Evolutionary conservation across 1,140 invertebrate genomes (phyloP).

Genomic region (Drosophila kurseongensis): DNA sequence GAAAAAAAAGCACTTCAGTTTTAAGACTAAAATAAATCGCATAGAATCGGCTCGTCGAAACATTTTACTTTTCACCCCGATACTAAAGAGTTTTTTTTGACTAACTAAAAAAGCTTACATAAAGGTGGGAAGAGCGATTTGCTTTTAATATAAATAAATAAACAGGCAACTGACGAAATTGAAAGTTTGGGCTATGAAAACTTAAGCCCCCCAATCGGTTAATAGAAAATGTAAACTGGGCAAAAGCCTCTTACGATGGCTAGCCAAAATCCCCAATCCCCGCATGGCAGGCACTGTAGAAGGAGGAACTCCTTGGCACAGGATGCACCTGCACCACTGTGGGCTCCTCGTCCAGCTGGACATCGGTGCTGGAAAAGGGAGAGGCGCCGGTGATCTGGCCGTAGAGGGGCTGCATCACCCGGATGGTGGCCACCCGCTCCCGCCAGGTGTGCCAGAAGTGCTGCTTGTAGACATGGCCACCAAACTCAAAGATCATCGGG

Average conservation of each 20-base stretch:
- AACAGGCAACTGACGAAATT: slow-evolving; percentile 14
- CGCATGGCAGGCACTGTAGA: slow-evolving; percentile 32
- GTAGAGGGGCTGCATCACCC: slow-evolving; percentile 27
- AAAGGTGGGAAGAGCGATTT: slow-evolving; percentile 8
- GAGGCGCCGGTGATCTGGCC: slow-evolving; percentile 59
- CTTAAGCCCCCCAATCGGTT: not conserved
- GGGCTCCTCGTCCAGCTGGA: slow-evolving; percentile 59
- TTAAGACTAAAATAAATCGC: no score
- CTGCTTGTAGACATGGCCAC: slow-evolving; percentile 65
- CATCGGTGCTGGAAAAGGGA: slow-evolving; percentile 76
- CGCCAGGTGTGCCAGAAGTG: slow-evolving; percentile 81
- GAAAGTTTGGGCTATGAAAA: not conserved
- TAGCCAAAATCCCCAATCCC: not conserved
- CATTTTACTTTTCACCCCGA: not conserved
- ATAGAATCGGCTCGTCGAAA: not conserved
- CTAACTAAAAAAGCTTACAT: slow-evolving; percentile 7
- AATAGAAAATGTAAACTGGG: slow-evolving; percentile 1
- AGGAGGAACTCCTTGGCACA: slow-evolving; percentile 8
- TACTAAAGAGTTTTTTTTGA: not conserved
- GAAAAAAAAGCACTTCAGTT: no score
- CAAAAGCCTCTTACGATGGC: slow-evolving; percentile 10
- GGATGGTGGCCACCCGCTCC: slow-evolving; percentile 57
- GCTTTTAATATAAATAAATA: slow-evolving; percentile 55
- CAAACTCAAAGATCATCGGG: slow-evolving; percentile 79
- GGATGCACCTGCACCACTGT: slow-evolving; percentile 37